Base-by-base conservation (phyloP, 1,140 invertebrate genomes). In the Bombus sylvicola region DNA sequence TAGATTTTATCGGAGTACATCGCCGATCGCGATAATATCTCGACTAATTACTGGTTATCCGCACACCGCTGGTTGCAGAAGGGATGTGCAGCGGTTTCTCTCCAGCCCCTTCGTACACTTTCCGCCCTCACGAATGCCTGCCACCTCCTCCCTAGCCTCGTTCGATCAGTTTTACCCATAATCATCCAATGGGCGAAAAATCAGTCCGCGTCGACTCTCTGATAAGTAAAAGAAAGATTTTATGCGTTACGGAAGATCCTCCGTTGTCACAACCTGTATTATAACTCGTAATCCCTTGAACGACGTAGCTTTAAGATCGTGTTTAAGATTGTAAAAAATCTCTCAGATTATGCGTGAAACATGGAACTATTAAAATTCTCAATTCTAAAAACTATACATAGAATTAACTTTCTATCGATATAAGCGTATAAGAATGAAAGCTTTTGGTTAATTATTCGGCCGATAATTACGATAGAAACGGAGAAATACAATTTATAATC, bases 21-120 rank as follows among this genome's bases (percentile, higher is more conserved):
- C 87, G 66, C 69, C 80, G 68, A 83, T 89, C 87, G 31, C 77
- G 88, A 89, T 89, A 77, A 89, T 89, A 89, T 89, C 88, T 89
- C 84, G 75, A 77, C 72, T 89, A 89, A 89, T 89, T 89, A 88
- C 85, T 31, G 88, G 68, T 87, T 89, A 89, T 71, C 85, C 88
- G 53, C 72, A 71, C 68, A 87, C 74, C 62, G 41, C 34, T 85
- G 47, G 66, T 43, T 73, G 77, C 75, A 71, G 83, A 39, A 83
- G 28, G 62, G 83, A 88, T 43, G 59, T 6, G 28, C 78, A 43
- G 25, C 59, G 71, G 39, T 57, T 59, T 81, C 69, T 25, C 59
- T n/a, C 39, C 39, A 57, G 71, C 37, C 34, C 34, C 31, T 57
- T 77, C 57, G 31, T 37, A 62, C 39, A 47, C 43, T 76, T 39